Evolutionary conservation across 1,140 invertebrate species (phyloP), one percentile per base, ranked within the genome.

Genomic region (Pachypsylla venusta): DNA sequence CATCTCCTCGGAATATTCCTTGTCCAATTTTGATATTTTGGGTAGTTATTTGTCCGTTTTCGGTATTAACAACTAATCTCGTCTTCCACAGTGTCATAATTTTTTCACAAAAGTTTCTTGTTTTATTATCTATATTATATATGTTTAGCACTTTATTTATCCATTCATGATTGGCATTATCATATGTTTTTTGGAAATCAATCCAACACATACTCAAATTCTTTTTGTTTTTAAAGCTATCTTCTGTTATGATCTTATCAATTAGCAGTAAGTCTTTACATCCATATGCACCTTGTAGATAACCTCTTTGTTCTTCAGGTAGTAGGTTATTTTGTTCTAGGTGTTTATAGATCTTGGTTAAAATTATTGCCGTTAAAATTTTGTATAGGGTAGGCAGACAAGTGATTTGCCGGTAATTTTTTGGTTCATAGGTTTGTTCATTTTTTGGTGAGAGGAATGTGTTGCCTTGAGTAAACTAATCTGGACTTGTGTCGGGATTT

Each of bases 221-320:
- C 54, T 53, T 54, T 16, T 60, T 60, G 0, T 58, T 59, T 42
- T 61, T 56, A n/a, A n/a, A n/a, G 14, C 56, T 60, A 13, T 64
- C 54, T 24, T 61, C 55, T 7, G 56, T 62, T 25, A 66, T 58
- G 20, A 62, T 39, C 2, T 56, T 55, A 28, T 66, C 62, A 22
- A 65, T 63, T 0, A 64, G 35, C 7, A 64, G 25, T 55, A 62
- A 62, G 25, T 65, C 64, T 53, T 63, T 66, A 42, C 62, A 65
- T 0, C 64, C 65, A 30, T 58, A 48, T 28, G 60, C 28, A 1
- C 59, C 39, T 55, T 26, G 24, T 20, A 60, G 26, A 25, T 65
- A 66, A 0, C 63, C 62, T 40, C 67, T 66, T 56, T 67, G 66
- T 48, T 66, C 59, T 59, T 62, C 56, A 25, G 61, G 24, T 48